These are phyloP conservation scores for Ianthella basta DNA, from an alignment of 37 sponge, comb jelly and placozoan species.

Conservation along the genomic window DNA sequence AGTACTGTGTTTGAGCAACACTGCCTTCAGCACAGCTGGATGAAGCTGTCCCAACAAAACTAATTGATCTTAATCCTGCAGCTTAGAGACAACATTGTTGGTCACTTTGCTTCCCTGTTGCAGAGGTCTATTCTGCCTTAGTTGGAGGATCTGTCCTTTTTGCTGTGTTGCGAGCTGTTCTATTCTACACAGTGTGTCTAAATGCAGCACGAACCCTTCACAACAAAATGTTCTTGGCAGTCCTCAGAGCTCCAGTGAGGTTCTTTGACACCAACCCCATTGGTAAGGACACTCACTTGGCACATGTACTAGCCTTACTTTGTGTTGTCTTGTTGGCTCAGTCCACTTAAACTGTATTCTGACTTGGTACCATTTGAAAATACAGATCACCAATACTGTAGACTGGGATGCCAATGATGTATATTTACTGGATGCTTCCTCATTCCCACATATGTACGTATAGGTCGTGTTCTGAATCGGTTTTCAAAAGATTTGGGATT, in stretches of 20 bases:
- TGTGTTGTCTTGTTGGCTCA: too few relatives aligned
- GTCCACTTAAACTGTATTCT: too few relatives aligned
- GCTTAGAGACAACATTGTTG: too few relatives aligned
- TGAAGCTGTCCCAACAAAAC: too few relatives aligned
- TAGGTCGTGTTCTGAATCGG: constrained; percentile 76
- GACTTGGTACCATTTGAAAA: too few relatives aligned
- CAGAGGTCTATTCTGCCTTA: constrained; percentile 44
- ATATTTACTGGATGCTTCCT: too few relatives aligned
- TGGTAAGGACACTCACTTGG: constrained; percentile 60
- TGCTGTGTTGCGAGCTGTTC: constrained; percentile 28
- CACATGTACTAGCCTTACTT: too few relatives aligned
- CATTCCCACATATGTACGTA: background rate
- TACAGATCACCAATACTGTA: background rate
- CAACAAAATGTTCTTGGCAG: constrained; percentile 59
- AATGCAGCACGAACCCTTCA: constrained; percentile 67
- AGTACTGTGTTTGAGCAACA: too few relatives aligned
- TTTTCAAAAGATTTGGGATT: constrained; percentile 81
- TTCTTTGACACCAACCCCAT: constrained; percentile 88
- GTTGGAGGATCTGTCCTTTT: constrained; percentile 31
- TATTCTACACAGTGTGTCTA: constrained; percentile 44
- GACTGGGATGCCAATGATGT: too few relatives aligned
- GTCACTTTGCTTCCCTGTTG: too few relatives aligned
- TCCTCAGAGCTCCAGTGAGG: constrained; percentile 65
- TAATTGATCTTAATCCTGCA: too few relatives aligned
- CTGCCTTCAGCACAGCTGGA: too few relatives aligned